Evolutionary conservation across 1,140 invertebrate genomes (phyloP).

Genomic region (Aleiodes sp.): DNA sequence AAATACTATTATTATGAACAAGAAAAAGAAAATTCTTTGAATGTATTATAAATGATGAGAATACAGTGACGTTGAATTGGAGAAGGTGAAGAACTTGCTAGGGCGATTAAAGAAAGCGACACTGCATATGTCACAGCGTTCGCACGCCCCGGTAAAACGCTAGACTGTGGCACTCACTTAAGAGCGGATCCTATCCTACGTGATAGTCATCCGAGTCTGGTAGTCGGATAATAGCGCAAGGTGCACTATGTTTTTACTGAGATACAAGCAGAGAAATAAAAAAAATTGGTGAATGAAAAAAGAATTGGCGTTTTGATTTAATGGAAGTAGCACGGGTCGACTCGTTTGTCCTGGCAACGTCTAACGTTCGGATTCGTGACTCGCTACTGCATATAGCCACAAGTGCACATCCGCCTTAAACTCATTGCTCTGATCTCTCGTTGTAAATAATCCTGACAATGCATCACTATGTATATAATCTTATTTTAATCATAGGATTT

Average conservation of each 20-base stretch:
- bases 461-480: no score
- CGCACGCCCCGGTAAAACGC: constrained; percentile 67
- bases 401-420: not conserved
- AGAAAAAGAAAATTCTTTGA: not conserved
- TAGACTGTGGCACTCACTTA: constrained; percentile 65
- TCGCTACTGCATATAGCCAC: not conserved
- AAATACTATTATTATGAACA: not conserved
- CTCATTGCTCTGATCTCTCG: not conserved
- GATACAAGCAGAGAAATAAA: not conserved
- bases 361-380: not conserved
- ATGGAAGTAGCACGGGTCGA: constrained; percentile 8
- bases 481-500: no score
- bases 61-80: not conserved
- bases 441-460: not conserved
- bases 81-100: not conserved
- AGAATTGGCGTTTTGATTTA: no score
- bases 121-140: constrained; percentile 55
- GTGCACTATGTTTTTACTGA: not conserved
- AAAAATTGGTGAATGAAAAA: not conserved
- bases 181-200: constrained; percentile 13
- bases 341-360: not conserved
- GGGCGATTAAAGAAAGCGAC: constrained; percentile 53
- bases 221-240: constrained; percentile 12
- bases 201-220: constrained; percentile 22
- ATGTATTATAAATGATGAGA: constrained; percentile 11